phyloP scores from a whole-genome alignment of 1,140 invertebrate genomes.

The Drosophila eugracilis region DNA sequence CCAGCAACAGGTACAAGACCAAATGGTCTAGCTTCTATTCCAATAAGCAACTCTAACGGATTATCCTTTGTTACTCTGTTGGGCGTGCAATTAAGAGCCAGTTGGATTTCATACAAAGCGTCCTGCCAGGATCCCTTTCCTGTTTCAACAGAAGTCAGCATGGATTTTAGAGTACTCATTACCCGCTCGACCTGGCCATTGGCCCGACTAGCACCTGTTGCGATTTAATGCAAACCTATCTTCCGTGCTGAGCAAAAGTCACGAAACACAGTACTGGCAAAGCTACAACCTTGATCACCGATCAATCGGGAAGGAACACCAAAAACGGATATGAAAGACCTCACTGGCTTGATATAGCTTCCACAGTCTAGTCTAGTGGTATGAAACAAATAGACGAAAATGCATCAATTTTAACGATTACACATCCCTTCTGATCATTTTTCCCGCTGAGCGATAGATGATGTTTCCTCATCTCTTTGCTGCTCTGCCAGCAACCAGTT shows the following conservation, averaged over 20 bases:
- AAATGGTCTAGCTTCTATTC: slow-evolving; percentile 16
- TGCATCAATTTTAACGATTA: slow-evolving; percentile 11
- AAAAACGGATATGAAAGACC: slow-evolving; percentile 9
- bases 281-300: neutral
- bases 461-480: no score
- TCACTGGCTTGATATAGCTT: slow-evolving; percentile 7
- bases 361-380: neutral
- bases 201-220: neutral
- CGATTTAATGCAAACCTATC: neutral
- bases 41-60: slow-evolving; percentile 39
- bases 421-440: slow-evolving; percentile 10
- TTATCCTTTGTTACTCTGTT: slow-evolving; percentile 5
- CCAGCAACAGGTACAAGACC: slow-evolving; percentile 16
- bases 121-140: no score
- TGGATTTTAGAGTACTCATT: no score
- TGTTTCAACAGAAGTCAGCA: no score
- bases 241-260: neutral
- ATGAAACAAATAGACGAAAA: slow-evolving; percentile 9
- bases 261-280: slow-evolving; percentile 7
- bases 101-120: no score
- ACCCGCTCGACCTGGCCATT: no score
- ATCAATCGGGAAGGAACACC: slow-evolving; percentile 1
- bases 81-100: no score
- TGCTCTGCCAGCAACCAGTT: no score
- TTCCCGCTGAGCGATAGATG: neutral